Conservation (phyloP, 2,888 invertebrate genomes). For the Oxycera nigricornis region DNA sequence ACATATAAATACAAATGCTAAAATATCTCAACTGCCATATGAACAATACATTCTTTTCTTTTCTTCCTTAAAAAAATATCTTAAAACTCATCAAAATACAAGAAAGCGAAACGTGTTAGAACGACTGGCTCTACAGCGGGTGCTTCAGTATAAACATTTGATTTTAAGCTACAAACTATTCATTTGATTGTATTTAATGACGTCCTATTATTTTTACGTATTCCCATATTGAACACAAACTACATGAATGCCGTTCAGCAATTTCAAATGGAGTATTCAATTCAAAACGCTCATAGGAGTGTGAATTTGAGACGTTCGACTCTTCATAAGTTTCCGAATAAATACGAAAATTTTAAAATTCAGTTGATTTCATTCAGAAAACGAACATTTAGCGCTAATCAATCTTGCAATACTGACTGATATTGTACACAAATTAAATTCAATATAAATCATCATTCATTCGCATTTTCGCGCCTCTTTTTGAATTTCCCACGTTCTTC, state of each 20-base stretch:
- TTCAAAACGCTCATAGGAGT: too few species aligned
- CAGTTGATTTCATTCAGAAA: background rate
- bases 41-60: background rate
- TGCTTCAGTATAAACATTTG: slow-evolving; percentile 31
- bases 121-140: slow-evolving; percentile 36
- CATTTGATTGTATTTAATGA: slow-evolving; percentile 15
- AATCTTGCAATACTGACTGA: background rate
- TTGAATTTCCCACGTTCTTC: background rate
- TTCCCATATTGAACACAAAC: slow-evolving; percentile 12
- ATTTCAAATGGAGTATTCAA: background rate
- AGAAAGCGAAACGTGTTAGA: slow-evolving; percentile 16
- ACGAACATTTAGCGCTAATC: background rate
- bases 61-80: slow-evolving; percentile 15
- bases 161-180: slow-evolving; percentile 4
- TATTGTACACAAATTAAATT: background rate
- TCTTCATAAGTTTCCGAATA: background rate
- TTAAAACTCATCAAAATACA: slow-evolving; percentile 17
- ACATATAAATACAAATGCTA: slow-evolving; percentile 43
- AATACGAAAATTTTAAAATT: background rate
- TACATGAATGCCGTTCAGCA: background rate
- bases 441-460: too few species aligned
- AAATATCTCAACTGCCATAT: slow-evolving; percentile 6
- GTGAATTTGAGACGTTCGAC: background rate
- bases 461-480: background rate
- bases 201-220: slow-evolving; percentile 23